Evolutionary conservation across 1,140 invertebrate species (phyloP).

Genomic region (Calephelis nemesis): DNA sequence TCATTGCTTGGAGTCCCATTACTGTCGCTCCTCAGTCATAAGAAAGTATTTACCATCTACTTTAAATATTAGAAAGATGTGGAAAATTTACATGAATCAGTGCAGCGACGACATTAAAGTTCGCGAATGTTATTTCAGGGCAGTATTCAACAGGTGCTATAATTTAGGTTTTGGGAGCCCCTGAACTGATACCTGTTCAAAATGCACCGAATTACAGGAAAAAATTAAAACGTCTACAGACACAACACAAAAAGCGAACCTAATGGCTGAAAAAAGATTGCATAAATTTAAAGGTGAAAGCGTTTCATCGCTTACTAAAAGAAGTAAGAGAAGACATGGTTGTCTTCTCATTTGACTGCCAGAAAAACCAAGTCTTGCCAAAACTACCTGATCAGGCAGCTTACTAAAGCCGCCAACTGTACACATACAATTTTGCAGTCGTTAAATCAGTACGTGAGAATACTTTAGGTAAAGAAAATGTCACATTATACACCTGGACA

Average conservation of each 20-base stretch:
- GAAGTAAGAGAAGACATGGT: constrained; percentile 32
- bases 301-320: constrained; percentile 35
- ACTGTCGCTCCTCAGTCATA: constrained; percentile 24
- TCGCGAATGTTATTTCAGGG: constrained; percentile 32
- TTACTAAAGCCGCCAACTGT: constrained; percentile 36
- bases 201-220: constrained; percentile 31
- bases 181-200: constrained; percentile 38
- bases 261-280: constrained; percentile 30
- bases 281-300: constrained; percentile 35
- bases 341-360: constrained; percentile 41
- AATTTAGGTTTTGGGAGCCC: constrained; percentile 39
- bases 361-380: constrained; percentile 39
- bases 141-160: constrained; percentile 33
- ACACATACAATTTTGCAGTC: constrained; percentile 42
- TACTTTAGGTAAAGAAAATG: constrained; percentile 27
- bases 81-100: constrained; percentile 25
- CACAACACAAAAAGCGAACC: constrained; percentile 28
- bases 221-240: constrained; percentile 28
- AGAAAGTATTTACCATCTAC: constrained; percentile 29
- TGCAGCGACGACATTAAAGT: constrained; percentile 25
- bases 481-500: constrained; percentile 35
- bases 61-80: constrained; percentile 32
- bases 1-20: constrained; percentile 31
- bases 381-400: constrained; percentile 41
- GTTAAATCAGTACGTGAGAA: constrained; percentile 27